Evolutionary conservation across 2,113 vertebrate genomes (phyloP), one percentile per base, ranked within the genome.

Genomic region (Calonectris borealis): DNA sequence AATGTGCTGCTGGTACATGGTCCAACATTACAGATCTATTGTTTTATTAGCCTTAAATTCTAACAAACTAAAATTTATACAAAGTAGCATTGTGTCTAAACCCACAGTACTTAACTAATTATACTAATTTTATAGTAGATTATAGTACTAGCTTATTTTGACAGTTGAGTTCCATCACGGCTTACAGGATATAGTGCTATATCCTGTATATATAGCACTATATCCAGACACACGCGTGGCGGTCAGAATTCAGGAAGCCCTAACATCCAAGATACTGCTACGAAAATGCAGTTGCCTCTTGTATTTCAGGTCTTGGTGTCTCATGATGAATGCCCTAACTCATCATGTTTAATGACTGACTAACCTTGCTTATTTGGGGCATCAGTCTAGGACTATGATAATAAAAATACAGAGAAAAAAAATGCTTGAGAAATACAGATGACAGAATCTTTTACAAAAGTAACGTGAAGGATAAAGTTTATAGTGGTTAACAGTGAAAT

Each of bases 1-100:
- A 6, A 0, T 2, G 13, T 48, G 58, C 13, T 24, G 48, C 36
- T 29, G 25, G 19, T 44, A 38, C 20, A 0, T 12, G 13, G 21
- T 40, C 58, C 55, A 27, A 5, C 13, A 2, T 73, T 13, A 49
- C n/a, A 86, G 25, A 66, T 31, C 19, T 40, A 2, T 34, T n/a
- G 8, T 1, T 36, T 49, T 57, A 29, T 62, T 64, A 84, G 55
- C 44, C 38, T 71, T 49, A 71, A 87, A 42, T 4, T 58, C 8
- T 48, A 76, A 69, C 1, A 3, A 87, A 81, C 24, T 25, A 34
- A 66, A 83, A 48, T 25, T 32, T 38, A 16, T 29, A n/a, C 11
- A 5, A 38, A 65, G 15, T 21, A 75, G n/a, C 32, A 21, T 32
- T 51, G 21, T 80, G 40, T 46, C 16, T 80, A 57, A 61, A 57